Evolutionary conservation across 2,888 invertebrate species (phyloP), one percentile per base, ranked within the genome.

Genomic region (Saturnia pavonia): DNA sequence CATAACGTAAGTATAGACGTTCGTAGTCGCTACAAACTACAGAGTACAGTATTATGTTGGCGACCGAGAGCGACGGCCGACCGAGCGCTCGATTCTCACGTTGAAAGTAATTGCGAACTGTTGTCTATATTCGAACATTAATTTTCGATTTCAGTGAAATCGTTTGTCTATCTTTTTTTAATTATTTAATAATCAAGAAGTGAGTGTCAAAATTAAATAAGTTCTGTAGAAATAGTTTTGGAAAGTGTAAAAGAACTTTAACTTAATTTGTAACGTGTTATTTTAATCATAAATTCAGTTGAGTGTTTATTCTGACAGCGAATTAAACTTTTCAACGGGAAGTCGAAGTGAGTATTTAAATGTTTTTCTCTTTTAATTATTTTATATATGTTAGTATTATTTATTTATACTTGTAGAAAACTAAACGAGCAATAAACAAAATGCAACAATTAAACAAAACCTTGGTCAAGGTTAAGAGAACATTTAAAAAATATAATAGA

Each of bases 51-150:
- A 12, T 60, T 27, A 45, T 60, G 63, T 25, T 22, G 72, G 73
- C 74, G 12, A 65, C 66, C 73, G 72, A 43, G 69, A 54, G 67
- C 65, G 72, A 48, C 73, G 71, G 73, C 72, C 75, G 73, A 70
- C 71, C 68, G 73, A 70, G 27, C 60, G 67, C 60, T 40, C 25
- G 48, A 25, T 43, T 66, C 67, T 60, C 66, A 67, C 70, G 69
- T 45, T 27, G 57, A 67, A 72, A 72, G 67, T 69, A 68, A 40
- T n/a, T 68, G 63, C 70, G 68, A 68, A 60, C 54, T 60, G 1
- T 65, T 40, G 22, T 60, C 70, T 57, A 71, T 63, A 63, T 68
- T 60, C 67, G 34, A 68, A 70, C 27, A 27, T 25, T 60, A 27
- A 27, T 27, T 27, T 60, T 25, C 57, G 57, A 60, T 60, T 60